These are phyloP conservation scores for Petaurus breviceps DNA, from an alignment of 2,113 vertebrate genomes.

Conservation along the genomic window DNA sequence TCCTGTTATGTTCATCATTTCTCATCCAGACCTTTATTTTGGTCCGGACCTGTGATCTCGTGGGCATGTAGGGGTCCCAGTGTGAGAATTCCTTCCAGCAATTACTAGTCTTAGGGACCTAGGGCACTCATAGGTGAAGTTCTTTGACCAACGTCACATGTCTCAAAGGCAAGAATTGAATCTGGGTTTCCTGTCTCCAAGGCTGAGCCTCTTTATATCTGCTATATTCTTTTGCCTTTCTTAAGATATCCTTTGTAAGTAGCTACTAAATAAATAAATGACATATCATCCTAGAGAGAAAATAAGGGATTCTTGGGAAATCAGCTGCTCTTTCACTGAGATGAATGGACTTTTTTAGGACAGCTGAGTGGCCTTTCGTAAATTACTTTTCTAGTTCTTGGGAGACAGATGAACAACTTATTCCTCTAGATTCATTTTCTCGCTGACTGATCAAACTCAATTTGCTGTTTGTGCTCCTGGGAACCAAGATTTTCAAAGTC, in stretches of 20 bases:
- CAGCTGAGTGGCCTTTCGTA: slow-evolving; percentile 53
- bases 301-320: neutral
- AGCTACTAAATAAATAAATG: neutral
- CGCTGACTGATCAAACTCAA: slow-evolving; percentile 74
- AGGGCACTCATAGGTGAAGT: neutral
- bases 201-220: neutral
- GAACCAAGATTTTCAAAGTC: slow-evolving; percentile 77
- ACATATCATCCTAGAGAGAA: slow-evolving; percentile 4
- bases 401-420: slow-evolving; percentile 69
- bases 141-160: neutral
- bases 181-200: neutral
- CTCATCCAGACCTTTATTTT: neutral
- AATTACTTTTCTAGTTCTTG: slow-evolving; percentile 64
- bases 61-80: neutral
- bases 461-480: slow-evolving; percentile 75
- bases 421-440: slow-evolving; percentile 75
- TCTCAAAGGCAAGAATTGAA: neutral
- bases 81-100: neutral
- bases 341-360: slow-evolving; percentile 48
- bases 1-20: neutral
- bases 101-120: neutral
- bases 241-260: neutral
- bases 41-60: neutral
- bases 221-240: neutral
- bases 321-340: slow-evolving; percentile 1